Evolutionary conservation across 2,797 vertebrate species (phyloP).

Genomic region (Varecia variegata): DNA sequence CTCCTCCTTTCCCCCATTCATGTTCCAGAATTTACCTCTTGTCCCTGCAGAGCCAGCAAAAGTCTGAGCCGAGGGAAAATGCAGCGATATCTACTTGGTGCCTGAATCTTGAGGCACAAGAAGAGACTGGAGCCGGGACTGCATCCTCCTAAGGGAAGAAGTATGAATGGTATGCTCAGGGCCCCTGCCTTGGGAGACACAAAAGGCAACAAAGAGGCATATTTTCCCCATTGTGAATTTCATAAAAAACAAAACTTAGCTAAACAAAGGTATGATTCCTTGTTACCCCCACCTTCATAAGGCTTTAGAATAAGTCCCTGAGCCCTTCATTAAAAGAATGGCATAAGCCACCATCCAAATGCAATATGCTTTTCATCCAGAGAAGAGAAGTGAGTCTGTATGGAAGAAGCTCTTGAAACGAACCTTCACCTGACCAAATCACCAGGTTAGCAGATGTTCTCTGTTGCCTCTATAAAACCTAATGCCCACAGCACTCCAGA

Average conservation of each 20-base stretch:
- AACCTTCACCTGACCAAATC: neutral
- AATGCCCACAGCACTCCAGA: fast-evolving
- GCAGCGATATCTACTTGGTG: neutral
- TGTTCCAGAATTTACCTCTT: neutral
- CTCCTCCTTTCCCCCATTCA: neutral
- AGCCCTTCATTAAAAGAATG: neutral
- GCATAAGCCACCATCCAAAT: neutral
- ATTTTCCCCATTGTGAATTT: neutral
- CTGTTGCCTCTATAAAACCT: neutral
- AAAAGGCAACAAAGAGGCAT: neutral
- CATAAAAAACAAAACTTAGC: neutral
- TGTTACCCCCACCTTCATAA: neutral
- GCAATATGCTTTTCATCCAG: neutral
- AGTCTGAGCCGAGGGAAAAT: neutral
- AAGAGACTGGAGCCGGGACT: neutral
- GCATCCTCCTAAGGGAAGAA: neutral
- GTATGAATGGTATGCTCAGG: too few species aligned
- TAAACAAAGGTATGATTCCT: neutral
- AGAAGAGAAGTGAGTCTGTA: neutral
- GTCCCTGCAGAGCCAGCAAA: neutral
- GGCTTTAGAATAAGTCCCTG: neutral
- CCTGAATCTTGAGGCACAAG: neutral
- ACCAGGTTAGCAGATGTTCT: too few species aligned
- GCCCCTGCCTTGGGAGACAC: neutral
- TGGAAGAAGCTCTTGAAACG: neutral